Percentiles rank a stretch among this genome's conserved stretches.
Conservation (phyloP, 2,113 vertebrate genomes). For the Boulengeromyrus knoepffleri region DNA sequence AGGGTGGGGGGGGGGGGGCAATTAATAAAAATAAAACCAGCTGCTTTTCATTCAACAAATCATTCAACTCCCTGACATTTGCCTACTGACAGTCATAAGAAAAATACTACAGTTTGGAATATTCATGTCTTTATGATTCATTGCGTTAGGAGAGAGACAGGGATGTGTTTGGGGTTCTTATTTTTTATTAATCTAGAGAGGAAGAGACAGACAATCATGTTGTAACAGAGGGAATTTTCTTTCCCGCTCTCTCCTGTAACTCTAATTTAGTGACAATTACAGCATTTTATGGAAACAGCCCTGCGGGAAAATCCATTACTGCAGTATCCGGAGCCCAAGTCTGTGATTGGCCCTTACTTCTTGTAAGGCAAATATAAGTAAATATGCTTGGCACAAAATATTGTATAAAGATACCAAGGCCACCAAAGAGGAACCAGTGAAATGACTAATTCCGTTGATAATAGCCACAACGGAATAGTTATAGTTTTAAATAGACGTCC, state of each 20-base stretch:
- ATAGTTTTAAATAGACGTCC: slow-evolving; percentile 10
- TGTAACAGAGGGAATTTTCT: slow-evolving; percentile 1
- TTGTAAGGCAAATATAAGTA: not conserved
- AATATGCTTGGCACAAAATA: not conserved
- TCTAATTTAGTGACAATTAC: slow-evolving; percentile 20
- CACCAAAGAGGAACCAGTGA: not conserved
- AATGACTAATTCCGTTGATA: slow-evolving; percentile 10
- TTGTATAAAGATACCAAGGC: not conserved
- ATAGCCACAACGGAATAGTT: slow-evolving; percentile 11
- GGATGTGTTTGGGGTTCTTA: not conserved
- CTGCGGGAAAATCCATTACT: slow-evolving; percentile 12
- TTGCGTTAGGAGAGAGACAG: not conserved
- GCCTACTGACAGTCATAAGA: not conserved
- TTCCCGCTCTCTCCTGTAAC: slow-evolving; percentile 8
- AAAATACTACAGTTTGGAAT: not conserved
- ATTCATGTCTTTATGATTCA: slow-evolving; percentile 18
- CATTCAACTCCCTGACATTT: not conserved
- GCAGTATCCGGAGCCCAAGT: not conserved
- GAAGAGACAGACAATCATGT: not conserved
- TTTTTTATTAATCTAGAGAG: not conserved
- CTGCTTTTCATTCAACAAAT: slow-evolving; percentile 12
- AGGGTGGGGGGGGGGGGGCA: not conserved
- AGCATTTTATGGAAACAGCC: slow-evolving; percentile 10
- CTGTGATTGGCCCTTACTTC: not conserved
- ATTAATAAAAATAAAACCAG: not conserved